phyloP scores from a whole-genome alignment of 2,797 vertebrate genomes.

The Limosa lapponica region DNA sequence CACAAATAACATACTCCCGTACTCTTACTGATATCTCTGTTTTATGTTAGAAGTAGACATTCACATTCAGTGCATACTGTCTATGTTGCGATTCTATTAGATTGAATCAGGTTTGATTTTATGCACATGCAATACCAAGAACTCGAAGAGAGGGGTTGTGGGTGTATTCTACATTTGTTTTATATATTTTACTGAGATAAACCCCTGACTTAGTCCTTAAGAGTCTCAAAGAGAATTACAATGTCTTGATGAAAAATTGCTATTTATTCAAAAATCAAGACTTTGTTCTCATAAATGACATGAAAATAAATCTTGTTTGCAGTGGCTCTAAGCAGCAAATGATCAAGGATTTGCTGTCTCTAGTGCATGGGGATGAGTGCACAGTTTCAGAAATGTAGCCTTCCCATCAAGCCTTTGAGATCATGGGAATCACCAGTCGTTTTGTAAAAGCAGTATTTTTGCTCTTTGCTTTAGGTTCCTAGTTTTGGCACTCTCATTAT shows the following conservation, averaged over 20 bases:
- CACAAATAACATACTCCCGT: neutral
- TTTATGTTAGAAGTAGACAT: neutral
- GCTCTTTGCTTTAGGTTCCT: neutral
- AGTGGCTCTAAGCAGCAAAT: neutral
- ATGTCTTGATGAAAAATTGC: conserved; percentile 26
- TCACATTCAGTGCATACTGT: neutral
- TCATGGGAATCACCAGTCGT: neutral
- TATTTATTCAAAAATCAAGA: conserved; percentile 35
- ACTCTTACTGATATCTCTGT: neutral
- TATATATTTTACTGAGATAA: conserved; percentile 1
- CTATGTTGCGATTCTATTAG: neutral
- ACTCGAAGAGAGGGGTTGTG: neutral
- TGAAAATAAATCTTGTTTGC: conserved; percentile 23
- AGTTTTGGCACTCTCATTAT: neutral
- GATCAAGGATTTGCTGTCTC: neutral
- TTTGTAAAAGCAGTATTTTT: neutral
- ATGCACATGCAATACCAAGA: neutral
- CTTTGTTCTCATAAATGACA: conserved; percentile 1
- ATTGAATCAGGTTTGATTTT: neutral
- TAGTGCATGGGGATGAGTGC: neutral
- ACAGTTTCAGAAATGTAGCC: neutral
- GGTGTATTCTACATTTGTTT: neutral
- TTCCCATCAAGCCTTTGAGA: neutral
- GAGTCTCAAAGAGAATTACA: conserved; percentile 28
- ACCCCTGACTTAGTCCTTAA: conserved; percentile 8